Conservation (phyloP, 2,113 vertebrate species). For the Axis porcinus region DNA sequence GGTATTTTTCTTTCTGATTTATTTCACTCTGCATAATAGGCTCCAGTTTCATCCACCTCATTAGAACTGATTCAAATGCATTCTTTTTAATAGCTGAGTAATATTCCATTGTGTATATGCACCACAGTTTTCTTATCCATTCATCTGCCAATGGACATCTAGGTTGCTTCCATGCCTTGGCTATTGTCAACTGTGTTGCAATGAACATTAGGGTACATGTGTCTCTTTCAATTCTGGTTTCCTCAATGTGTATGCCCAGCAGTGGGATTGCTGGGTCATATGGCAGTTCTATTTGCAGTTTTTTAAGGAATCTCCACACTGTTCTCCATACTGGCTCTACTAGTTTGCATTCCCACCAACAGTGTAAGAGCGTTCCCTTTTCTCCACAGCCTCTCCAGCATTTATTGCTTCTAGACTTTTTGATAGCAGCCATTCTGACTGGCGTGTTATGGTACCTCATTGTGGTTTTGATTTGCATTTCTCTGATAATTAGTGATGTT, state of each 20-base stretch:
- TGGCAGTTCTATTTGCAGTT: too few relatives aligned
- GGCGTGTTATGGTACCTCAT: accelerated
- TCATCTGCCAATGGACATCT: background rate
- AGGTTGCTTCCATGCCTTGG: background rate
- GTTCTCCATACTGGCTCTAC: too few relatives aligned
- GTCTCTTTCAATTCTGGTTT: background rate
- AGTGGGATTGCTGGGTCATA: too few relatives aligned
- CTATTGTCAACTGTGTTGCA: background rate
- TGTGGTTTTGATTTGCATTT: background rate
- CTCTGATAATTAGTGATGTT: background rate
- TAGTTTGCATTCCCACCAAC: too few relatives aligned
- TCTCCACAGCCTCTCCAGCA: background rate
- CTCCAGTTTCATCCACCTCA: background rate
- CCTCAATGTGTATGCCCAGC: too few relatives aligned
- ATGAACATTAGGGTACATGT: background rate
- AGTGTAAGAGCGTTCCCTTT: background rate
- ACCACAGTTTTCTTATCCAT: background rate
- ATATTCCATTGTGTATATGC: background rate
- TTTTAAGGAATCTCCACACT: too few relatives aligned
- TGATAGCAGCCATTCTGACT: background rate
- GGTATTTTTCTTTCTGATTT: background rate
- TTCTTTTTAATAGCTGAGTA: background rate
- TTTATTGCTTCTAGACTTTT: background rate
- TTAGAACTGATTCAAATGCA: background rate
- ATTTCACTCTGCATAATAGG: background rate